Evolutionary conservation across 23 tunicate species (phyloP), one percentile per base, ranked within the genome.

Genomic region (Halocynthia aurantium): DNA sequence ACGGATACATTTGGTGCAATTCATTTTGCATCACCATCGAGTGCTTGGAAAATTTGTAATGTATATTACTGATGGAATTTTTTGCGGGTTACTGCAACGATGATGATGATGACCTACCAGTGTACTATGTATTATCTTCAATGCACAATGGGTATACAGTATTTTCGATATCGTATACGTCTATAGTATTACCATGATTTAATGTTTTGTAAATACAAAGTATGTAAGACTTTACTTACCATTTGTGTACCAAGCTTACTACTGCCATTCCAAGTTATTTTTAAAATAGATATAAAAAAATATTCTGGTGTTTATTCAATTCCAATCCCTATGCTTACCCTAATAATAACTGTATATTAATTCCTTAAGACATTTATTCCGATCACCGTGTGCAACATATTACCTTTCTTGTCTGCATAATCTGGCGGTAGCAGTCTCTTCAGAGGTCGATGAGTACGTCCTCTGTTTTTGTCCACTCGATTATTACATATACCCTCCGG

Each of bases 401-500:
- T n/a, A n/a, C 78, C 78, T 74, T 21, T 74, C 21, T 80, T 67
- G 83, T 77, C 86, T 31, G 52, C 82, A 64, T 93, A 93, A 7
- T 75, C 84, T 22, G 93, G 79, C 15, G 86, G 93, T 7, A 93
- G 68, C 6, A 93, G 78, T 64, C 98, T 63, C 67, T 78, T 86
- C 17, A 77, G 76, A 4, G 93, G 80, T 6, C 77, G 80, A 12
- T 76, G 72, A 50, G 80, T 88, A 5, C 69, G 55, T 15, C 98
- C 98, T 7, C 88, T 52, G 60, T 61, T 70, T 17, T 61, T 68
- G 61, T 86, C 84, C 57, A 93, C 77, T 50, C 62, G 79, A 60
- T 93, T 93, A 69, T 93, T 93, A 70, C 98, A 93, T 22, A 22
- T 76, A 15, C 98, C 98, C 57, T 86, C 85, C 7, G 62, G 78